A percentile compares a stretch with the other conserved stretches of the same genome.
phyloP scores from a whole-genome alignment of 2,113 vertebrate species.

The Casuarius casuarius region DNA sequence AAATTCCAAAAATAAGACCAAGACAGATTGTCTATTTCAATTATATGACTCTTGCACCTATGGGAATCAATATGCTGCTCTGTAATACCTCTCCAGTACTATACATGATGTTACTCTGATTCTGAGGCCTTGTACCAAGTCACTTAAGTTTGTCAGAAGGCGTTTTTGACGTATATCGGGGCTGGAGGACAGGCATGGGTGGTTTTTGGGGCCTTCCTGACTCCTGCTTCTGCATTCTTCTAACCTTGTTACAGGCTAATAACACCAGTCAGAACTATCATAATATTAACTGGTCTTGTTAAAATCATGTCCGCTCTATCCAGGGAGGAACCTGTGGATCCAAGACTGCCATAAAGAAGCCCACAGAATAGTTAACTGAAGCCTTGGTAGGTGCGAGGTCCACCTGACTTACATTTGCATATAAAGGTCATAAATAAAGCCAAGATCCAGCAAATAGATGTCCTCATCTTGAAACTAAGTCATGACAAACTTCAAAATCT shows the following conservation, averaged over 20 bases:
- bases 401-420: background rate
- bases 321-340: background rate
- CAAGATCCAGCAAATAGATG: background rate
- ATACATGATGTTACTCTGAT: background rate
- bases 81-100: background rate
- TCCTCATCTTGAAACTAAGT: background rate
- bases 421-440: background rate
- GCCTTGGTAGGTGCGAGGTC: background rate
- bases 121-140: background rate
- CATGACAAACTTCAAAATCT: background rate
- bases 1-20: background rate
- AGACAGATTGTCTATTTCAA: background rate
- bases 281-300: background rate
- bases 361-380: background rate
- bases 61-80: background rate
- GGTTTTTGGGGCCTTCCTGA: background rate
- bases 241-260: rapidly evolving
- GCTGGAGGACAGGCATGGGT: background rate
- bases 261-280: background rate
- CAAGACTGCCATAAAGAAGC: background rate
- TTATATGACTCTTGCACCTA: background rate
- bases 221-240: background rate
- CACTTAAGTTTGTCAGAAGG: background rate
- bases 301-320: background rate
- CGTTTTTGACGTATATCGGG: background rate